Evolutionary conservation across 1,140 invertebrate species (phyloP).

Genomic region (Drosophila pseudoobscura): DNA sequence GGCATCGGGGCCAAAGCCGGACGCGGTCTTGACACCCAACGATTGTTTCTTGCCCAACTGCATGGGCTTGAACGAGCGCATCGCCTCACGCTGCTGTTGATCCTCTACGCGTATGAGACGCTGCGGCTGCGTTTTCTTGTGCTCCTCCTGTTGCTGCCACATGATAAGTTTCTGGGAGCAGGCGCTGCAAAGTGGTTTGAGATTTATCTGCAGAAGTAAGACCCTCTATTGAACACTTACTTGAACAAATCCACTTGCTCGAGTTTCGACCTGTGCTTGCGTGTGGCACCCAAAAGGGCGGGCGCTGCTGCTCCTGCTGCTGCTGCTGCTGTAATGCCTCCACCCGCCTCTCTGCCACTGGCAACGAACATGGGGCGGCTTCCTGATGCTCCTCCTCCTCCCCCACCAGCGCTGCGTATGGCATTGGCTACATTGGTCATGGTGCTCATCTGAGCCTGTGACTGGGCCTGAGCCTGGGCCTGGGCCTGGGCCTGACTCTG

Average conservation of each 20-base stretch:
- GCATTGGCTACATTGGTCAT: conserved; percentile 4
- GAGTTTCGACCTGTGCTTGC: conserved; percentile 46
- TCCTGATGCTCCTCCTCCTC: conserved; percentile 11
- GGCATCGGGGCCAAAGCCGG: conserved; percentile 16
- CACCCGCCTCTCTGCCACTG: conserved; percentile 10
- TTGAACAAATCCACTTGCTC: conserved; percentile 76
- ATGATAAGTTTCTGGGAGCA: conserved; percentile 76
- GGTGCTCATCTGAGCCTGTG: conserved; percentile 7
- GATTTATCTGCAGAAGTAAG: neutral
- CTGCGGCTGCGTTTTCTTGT: conserved; percentile 49
- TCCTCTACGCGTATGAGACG: conserved; percentile 40
- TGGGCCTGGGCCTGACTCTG: conserved; percentile 10
- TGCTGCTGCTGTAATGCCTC: neutral
- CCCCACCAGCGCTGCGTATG: conserved; percentile 26
- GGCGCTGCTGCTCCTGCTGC: conserved; percentile 12
- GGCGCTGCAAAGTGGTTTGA: conserved; percentile 49
- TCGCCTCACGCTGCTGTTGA: conserved; percentile 26
- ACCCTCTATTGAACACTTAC: conserved; percentile 39
- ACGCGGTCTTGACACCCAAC: conserved; percentile 1
- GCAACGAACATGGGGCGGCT: conserved; percentile 22
- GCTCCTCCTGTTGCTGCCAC: conserved; percentile 69
- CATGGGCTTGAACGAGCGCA: conserved; percentile 30
- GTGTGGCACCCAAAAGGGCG: conserved; percentile 48
- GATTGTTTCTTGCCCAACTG: conserved; percentile 23
- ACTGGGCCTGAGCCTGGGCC: conserved; percentile 13